phyloP scores from a whole-genome alignment of 2,113 vertebrate species.

The Sprattus sprattus region DNA sequence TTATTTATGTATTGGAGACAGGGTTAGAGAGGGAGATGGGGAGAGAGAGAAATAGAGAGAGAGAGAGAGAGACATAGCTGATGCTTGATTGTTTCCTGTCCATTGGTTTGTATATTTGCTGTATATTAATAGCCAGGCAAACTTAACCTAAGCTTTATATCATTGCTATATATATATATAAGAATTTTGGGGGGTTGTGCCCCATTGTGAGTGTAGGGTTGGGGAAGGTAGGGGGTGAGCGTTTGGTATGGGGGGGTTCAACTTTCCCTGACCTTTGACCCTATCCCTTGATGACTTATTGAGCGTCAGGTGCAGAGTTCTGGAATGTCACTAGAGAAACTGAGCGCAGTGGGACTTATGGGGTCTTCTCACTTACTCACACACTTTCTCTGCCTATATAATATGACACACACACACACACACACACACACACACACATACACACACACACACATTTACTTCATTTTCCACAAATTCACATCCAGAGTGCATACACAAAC shows the following conservation, averaged over 20 bases:
- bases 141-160: too few relatives aligned
- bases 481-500: too few relatives aligned
- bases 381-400: neutral
- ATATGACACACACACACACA: neutral
- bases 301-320: slow-evolving; percentile 25
- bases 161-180: too few relatives aligned
- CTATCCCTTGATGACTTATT: neutral
- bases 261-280: slow-evolving; percentile 18
- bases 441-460: neutral
- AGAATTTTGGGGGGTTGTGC: too few relatives aligned
- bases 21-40: neutral
- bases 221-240: neutral
- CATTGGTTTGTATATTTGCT: too few relatives aligned
- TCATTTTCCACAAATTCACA: too few relatives aligned
- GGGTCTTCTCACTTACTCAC: slow-evolving; percentile 16
- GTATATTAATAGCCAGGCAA: too few relatives aligned
- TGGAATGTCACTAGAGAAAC: neutral
- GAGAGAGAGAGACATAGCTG: too few relatives aligned
- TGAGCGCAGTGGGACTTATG: too few relatives aligned
- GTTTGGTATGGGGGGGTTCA: neutral
- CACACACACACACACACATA: slow-evolving; percentile 13
- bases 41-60: neutral
- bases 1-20: too few relatives aligned
- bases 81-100: too few relatives aligned
- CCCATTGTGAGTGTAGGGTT: neutral